These are phyloP conservation scores for Atractosteus spatula DNA, from an alignment of 2,113 vertebrate species.

Conservation along the genomic window DNA sequence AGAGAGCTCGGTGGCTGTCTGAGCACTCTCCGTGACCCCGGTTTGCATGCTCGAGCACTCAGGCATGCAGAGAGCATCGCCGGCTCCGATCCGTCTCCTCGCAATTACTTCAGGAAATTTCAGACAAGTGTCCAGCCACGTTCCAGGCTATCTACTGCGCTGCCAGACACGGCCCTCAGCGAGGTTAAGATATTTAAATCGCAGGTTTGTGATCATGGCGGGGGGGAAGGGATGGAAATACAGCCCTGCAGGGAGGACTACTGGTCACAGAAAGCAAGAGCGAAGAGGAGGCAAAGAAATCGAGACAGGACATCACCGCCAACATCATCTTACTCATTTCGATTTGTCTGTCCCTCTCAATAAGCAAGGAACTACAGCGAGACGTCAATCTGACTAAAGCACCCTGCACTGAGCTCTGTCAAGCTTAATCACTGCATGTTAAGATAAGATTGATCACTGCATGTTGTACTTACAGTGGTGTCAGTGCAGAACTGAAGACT, in stretches of 20 bases:
- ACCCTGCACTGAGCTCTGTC: neutral
- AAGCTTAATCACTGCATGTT: slow-evolving; percentile 23
- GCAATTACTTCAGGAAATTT: slow-evolving; percentile 1
- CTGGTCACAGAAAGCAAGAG: no score
- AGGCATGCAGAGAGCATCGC: neutral
- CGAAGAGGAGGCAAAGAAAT: no score
- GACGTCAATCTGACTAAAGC: neutral
- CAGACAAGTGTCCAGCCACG: no score
- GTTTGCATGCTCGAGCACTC: neutral
- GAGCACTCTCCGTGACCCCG: neutral
- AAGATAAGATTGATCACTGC: neutral
- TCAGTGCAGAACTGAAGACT: no score
- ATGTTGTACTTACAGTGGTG: neutral
- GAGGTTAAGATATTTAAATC: no score
- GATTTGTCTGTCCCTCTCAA: slow-evolving; percentile 22
- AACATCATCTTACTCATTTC: slow-evolving; percentile 25
- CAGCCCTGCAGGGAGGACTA: no score
- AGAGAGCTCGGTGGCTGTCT: neutral
- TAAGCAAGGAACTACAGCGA: slow-evolving; percentile 9
- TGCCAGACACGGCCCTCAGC: no score
- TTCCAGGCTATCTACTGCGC: no score
- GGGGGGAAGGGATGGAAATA: no score
- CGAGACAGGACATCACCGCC: slow-evolving; percentile 1
- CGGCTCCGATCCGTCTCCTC: neutral
- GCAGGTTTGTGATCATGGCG: no score